A percentile compares a stretch with the other conserved stretches of the same genome.
Conservation (phyloP, 2,888 invertebrate species). For the Perithous albicinctus region DNA sequence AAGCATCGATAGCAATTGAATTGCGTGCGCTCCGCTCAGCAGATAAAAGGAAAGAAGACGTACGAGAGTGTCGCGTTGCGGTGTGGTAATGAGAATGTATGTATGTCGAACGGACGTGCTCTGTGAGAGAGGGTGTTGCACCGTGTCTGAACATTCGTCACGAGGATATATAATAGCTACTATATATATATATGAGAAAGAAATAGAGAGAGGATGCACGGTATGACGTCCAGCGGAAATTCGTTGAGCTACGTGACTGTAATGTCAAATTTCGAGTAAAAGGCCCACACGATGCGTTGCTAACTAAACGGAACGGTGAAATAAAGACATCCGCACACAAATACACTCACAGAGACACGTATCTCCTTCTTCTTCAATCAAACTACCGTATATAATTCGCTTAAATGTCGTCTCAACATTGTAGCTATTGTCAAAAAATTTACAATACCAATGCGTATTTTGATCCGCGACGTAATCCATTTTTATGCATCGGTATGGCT, state of each 20-base stretch:
- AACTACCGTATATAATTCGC: slow-evolving; percentile 45
- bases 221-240: slow-evolving; percentile 82
- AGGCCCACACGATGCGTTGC: not conserved
- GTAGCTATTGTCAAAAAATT: slow-evolving; percentile 39
- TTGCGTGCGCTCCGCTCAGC: not conserved
- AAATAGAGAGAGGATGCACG: slow-evolving; percentile 76
- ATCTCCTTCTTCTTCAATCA: slow-evolving; percentile 7
- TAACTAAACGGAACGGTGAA: slow-evolving; percentile 45
- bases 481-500: too few relatives aligned
- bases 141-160: slow-evolving; percentile 65
- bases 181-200: too few relatives aligned
- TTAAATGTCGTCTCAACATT: not conserved
- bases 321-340: slow-evolving; percentile 33
- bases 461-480: not conserved
- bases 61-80: not conserved
- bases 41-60: slow-evolving; percentile 21
- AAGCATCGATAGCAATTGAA: slow-evolving; percentile 1
- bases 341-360: not conserved
- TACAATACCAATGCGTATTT: slow-evolving; percentile 48
- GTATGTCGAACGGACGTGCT: slow-evolving; percentile 52
- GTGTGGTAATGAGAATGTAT: slow-evolving; percentile 13
- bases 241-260: slow-evolving; percentile 75
- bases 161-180: too few relatives aligned
- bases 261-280: slow-evolving; percentile 74
- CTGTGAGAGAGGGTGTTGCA: slow-evolving; percentile 55